Conservation (phyloP, 2,888 invertebrate genomes). For the Lycia hirtaria region DNA sequence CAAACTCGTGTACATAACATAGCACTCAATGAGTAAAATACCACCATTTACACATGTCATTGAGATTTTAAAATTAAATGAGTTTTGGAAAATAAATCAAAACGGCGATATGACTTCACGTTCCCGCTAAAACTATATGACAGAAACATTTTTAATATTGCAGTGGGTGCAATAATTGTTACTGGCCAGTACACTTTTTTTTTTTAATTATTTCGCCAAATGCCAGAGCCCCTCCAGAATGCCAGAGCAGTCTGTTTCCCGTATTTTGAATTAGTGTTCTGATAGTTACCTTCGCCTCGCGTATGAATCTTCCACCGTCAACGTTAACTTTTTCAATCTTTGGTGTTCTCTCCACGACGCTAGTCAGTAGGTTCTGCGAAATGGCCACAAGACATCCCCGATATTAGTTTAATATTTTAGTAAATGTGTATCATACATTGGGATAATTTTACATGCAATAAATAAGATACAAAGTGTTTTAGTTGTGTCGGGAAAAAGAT, state of each 20-base stretch:
- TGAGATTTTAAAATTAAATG: no score
- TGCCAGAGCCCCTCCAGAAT: constrained; percentile 53
- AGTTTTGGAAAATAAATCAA: no score
- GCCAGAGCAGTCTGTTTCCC: no score
- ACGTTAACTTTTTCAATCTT: constrained; percentile 98
- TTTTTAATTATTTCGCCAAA: constrained; percentile 47
- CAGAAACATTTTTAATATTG: no score
- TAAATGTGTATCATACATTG: constrained; percentile 1
- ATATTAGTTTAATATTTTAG: constrained; percentile 24
- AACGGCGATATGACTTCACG: no score
- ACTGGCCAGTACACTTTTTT: background rate
- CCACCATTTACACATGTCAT: no score
- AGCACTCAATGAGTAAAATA: no score
- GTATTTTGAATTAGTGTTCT: constrained; percentile 37
- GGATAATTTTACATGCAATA: constrained; percentile 12
- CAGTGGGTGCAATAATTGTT: no score
- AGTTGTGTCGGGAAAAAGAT: no score
- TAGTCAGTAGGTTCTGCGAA: constrained; percentile 94
- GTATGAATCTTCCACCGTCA: constrained; percentile 97
- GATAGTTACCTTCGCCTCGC: constrained; percentile 97
- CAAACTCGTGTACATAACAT: no score
- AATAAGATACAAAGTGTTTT: background rate
- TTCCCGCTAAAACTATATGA: no score
- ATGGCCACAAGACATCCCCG: constrained; percentile 26
- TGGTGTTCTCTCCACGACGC: constrained; percentile 96